Conservation (phyloP, 2,797 vertebrate species). For the Taenioides sp. region DNA sequence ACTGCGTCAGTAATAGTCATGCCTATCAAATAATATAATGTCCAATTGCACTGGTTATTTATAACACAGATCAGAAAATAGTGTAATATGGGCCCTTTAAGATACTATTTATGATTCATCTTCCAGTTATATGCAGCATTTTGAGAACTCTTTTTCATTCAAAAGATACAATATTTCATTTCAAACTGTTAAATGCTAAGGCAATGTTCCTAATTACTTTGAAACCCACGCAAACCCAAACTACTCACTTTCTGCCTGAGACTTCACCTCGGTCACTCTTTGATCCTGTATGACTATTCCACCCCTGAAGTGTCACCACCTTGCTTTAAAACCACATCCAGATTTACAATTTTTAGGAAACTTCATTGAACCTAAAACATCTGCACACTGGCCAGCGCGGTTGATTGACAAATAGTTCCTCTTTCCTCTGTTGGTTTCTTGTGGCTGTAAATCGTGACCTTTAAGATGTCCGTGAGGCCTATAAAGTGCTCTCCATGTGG, state of each 20-base stretch:
- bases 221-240: no score
- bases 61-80: no score
- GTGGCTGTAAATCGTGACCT: constrained; percentile 34
- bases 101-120: no score
- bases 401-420: constrained; percentile 8
- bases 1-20: background rate
- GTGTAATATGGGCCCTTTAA: no score
- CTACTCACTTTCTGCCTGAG: constrained; percentile 19
- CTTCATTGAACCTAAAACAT: constrained; percentile 26
- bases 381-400: constrained; percentile 37
- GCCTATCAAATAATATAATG: background rate
- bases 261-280: constrained; percentile 40
- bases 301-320: constrained; percentile 28
- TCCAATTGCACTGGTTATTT: background rate
- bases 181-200: no score
- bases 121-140: no score
- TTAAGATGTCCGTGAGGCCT: constrained; percentile 48
- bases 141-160: no score
- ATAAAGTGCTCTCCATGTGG: constrained; percentile 60
- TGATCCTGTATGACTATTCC: constrained; percentile 40
- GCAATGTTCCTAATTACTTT: no score
- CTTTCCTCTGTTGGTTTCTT: constrained; percentile 11
- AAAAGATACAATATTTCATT: no score
- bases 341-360: constrained; percentile 27
- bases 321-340: constrained; percentile 36